These are phyloP conservation scores for Drosophila yakuba DNA, from an alignment of 1,140 invertebrate species.

Conservation along the genomic window DNA sequence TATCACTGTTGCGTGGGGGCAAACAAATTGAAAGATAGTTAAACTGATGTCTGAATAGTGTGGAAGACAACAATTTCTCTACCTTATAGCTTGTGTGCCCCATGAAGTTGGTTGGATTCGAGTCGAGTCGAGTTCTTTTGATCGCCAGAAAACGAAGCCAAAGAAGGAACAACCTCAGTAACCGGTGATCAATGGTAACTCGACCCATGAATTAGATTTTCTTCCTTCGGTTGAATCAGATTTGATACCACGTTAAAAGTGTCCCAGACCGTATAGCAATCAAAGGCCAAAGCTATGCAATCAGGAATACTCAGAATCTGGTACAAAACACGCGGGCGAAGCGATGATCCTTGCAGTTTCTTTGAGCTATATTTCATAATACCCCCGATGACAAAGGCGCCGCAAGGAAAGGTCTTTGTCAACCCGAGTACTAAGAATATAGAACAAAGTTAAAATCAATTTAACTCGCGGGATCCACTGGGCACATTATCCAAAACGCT, in stretches of 20 bases:
- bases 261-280: slow-evolving; percentile 61
- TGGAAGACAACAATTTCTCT: slow-evolving; percentile 64
- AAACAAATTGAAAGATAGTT: slow-evolving; percentile 72
- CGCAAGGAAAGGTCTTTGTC: slow-evolving; percentile 38
- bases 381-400: slow-evolving; percentile 58
- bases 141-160: slow-evolving; percentile 49
- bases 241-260: slow-evolving; percentile 46
- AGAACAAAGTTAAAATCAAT: slow-evolving; percentile 38
- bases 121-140: slow-evolving; percentile 37
- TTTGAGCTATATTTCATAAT: slow-evolving; percentile 55
- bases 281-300: slow-evolving; percentile 46
- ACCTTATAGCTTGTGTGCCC: slow-evolving; percentile 68
- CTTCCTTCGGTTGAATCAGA: background rate
- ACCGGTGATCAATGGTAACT: slow-evolving; percentile 54
- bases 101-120: background rate
- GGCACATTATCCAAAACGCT: slow-evolving; percentile 32
- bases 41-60: slow-evolving; percentile 57
- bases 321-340: slow-evolving; percentile 17
- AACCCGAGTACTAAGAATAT: slow-evolving; percentile 58
- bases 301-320: slow-evolving; percentile 69
- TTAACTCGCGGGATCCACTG: slow-evolving; percentile 17
- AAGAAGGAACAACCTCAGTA: slow-evolving; percentile 33
- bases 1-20: slow-evolving; percentile 50
- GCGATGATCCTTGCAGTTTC: background rate
- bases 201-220: background rate